Evolutionary conservation across 2,113 vertebrate genomes (phyloP).

Genomic region (Brachypodius melanocephalos): DNA sequence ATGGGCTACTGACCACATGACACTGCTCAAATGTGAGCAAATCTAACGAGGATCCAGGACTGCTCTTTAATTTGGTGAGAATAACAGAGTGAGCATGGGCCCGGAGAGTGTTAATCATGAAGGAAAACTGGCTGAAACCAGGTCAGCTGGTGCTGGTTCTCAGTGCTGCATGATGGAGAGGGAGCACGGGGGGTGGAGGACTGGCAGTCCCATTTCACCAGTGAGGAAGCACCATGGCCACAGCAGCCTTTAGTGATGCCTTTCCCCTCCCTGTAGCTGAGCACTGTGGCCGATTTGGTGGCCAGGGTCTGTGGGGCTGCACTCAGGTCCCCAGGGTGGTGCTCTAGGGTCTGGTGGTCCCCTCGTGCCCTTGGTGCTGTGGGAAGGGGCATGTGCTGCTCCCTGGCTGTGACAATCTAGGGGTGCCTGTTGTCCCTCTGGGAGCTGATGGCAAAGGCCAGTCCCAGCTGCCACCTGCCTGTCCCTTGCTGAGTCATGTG

Average conservation of each 20-base stretch:
- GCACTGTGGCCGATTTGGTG: rapidly evolving
- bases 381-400: not conserved
- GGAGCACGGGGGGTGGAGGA: rapidly evolving
- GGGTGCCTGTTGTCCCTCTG: not conserved
- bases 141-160: constrained; percentile 24
- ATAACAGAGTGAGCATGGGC: constrained; percentile 59
- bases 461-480: not conserved
- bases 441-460: not conserved
- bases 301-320: rapidly evolving
- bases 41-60: constrained; percentile 80
- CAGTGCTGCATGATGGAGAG: not conserved
- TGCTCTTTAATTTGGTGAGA: constrained; percentile 74
- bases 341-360: rapidly evolving
- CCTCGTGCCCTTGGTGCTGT: rapidly evolving
- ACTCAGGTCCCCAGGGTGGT: rapidly evolving
- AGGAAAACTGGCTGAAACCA: constrained; percentile 63
- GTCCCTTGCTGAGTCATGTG: rapidly evolving
- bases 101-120: constrained; percentile 60
- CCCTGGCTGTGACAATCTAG: rapidly evolving
- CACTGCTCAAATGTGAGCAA: constrained; percentile 77
- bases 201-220: rapidly evolving
- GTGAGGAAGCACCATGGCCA: rapidly evolving
- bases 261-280: not conserved
- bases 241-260: not conserved
- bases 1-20: constrained; percentile 81